Percentiles rank a stretch among this genome's conserved stretches.
phyloP scores from a whole-genome alignment of 2,888 invertebrate species.

The Ennomos quercinarius region DNA sequence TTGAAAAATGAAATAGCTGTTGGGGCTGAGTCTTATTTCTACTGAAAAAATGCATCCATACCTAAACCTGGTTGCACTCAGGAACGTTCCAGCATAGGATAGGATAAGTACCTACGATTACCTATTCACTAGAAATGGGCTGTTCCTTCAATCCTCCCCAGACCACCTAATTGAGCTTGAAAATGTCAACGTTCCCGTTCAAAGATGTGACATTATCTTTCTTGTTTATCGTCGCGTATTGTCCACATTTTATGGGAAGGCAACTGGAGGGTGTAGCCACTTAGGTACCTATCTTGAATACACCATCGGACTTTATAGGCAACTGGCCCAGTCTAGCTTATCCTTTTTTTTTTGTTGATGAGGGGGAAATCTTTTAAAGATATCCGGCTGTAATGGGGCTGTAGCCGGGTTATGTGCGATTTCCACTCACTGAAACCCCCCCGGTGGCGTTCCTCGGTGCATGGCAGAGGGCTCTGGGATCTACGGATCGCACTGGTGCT shows the following conservation, averaged over 20 bases:
- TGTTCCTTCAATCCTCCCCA: constrained; percentile 7
- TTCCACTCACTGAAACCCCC: too few relatives aligned
- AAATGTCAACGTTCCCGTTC: constrained; percentile 38
- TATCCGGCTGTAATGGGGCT: too few relatives aligned
- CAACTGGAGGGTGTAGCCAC: constrained; percentile 15
- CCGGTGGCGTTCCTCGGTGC: too few relatives aligned
- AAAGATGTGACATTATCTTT: constrained; percentile 37
- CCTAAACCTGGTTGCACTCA: too few relatives aligned
- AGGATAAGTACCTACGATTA: neutral
- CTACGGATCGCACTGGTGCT: too few relatives aligned
- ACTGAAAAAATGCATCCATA: too few relatives aligned
- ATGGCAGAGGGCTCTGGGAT: too few relatives aligned
- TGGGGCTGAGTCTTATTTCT: too few relatives aligned
- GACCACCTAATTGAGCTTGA: constrained; percentile 29
- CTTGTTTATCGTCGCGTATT: constrained; percentile 35
- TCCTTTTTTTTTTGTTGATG: too few relatives aligned
- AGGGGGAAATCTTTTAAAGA: too few relatives aligned
- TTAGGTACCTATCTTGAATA: constrained; percentile 7
- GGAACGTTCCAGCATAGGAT: neutral
- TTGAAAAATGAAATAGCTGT: too few relatives aligned
- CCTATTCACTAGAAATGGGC: neutral
- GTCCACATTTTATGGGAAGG: constrained; percentile 28
- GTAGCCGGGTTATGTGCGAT: too few relatives aligned
- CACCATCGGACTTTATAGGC: neutral
- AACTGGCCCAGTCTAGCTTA: constrained; percentile 10